Base-by-base conservation (phyloP, 2,888 invertebrate species). In the Caenorhabditis plicata region DNA sequence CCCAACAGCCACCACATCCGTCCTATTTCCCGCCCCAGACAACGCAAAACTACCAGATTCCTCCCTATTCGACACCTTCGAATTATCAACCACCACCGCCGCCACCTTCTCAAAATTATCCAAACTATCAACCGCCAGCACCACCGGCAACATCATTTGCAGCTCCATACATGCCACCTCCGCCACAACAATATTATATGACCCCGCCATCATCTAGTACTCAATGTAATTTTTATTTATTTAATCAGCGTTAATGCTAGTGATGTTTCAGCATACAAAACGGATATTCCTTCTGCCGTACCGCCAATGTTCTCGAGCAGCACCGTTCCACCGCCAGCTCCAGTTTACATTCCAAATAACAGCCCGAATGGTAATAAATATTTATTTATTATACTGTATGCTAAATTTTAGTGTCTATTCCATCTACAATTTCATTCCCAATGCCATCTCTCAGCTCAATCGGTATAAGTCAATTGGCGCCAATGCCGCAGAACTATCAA, bases 361-460 rank as follows among this genome's bases (percentile, higher is more conserved):
- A 53, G 53, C 23, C 44, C 53, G 8, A 58, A 58, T 22, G 48
- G 58, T 58, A 17, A 44, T 51, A 39, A 19, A 7, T 15, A 26
- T 25, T 15, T 19, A 29, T 32, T 5, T 32, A 32, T 19, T 3
- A 32, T 5, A 26, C 22, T 22, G 31, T 11, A 19, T 31, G 19
- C 19, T 25, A 25, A 23, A 35, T 32, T 2, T 15, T 9, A n/a
- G 42, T 36, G 51, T 27, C 41, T 36, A 53, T 53, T 44, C 71
- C 68, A 42, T 36, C 68, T 32, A 51, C 73, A 56, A 53, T 79
- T 61, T 64, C 75, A 61, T 65, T 73, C 64, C 75, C 81, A 47
- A 71, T 73, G 77, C 77, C 82, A 44, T 47, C 82, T 62, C 62
- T 82, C 65, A 62, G 80, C 60, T 70, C 81, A 61, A 20, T 78